These are phyloP conservation scores for Protobothrops mucrosquamatus DNA, from an alignment of 2,113 vertebrate species.

Conservation along the genomic window DNA sequence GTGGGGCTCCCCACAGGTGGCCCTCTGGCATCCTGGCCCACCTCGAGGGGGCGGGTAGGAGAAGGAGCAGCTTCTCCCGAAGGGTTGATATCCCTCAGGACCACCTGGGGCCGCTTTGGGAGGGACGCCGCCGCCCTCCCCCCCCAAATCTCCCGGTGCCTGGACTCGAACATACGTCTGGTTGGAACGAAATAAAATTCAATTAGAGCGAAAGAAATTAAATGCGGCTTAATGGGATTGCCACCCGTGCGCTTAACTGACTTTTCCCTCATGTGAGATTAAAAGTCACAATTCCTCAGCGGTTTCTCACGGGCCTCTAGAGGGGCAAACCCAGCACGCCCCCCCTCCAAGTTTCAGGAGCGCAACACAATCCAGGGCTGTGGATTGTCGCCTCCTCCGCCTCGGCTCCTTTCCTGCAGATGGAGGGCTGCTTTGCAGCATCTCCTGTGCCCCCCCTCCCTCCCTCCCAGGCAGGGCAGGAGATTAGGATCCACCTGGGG, in stretches of 20 bases:
- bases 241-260: background rate
- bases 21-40: background rate
- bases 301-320: background rate
- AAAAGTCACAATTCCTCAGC: background rate
- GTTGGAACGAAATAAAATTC: background rate
- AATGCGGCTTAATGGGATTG: background rate
- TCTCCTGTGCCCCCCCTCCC: background rate
- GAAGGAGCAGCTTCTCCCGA: background rate
- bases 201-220: background rate
- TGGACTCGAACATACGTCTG: background rate
- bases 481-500: background rate
- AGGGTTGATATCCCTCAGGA: background rate
- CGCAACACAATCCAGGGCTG: background rate
- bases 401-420: background rate
- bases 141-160: background rate
- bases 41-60: background rate
- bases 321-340: background rate
- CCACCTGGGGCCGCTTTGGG: accelerated
- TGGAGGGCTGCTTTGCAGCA: background rate
- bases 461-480: background rate
- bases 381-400: accelerated
- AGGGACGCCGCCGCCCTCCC: background rate
- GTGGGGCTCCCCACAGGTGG: background rate
- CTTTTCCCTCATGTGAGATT: background rate
- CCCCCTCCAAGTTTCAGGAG: background rate